Evolutionary conservation across 2,888 invertebrate genomes (phyloP).

Genomic region (Halictus ligatus): DNA sequence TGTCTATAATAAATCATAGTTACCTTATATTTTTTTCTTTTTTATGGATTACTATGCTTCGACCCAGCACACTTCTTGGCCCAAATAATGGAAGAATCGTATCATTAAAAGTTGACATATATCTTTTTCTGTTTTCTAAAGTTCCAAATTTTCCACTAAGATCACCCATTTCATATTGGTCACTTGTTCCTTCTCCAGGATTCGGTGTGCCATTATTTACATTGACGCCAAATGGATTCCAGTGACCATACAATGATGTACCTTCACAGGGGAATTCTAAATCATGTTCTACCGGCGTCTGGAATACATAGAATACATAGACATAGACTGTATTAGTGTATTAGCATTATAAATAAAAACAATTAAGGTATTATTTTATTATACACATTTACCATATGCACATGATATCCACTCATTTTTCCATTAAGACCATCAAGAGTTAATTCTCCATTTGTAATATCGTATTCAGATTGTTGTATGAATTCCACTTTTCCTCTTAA

Average conservation of each 20-base stretch:
- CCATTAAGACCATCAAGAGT: slow-evolving; percentile 89
- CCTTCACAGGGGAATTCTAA: slow-evolving; percentile 95
- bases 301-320: slow-evolving; percentile 59
- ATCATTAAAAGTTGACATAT: slow-evolving; percentile 89
- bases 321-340: background rate
- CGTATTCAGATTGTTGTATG: slow-evolving; percentile 94
- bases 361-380: slow-evolving; percentile 19
- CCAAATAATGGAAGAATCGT: slow-evolving; percentile 93
- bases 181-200: slow-evolving; percentile 89
- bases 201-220: slow-evolving; percentile 86
- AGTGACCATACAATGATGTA: slow-evolving; percentile 93
- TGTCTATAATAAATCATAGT: background rate
- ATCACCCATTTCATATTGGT: slow-evolving; percentile 95
- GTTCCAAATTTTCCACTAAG: slow-evolving; percentile 94
- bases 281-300: slow-evolving; percentile 93
- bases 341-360: slow-evolving; percentile 23
- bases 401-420: slow-evolving; percentile 90
- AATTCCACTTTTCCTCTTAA: slow-evolving; percentile 92
- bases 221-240: slow-evolving; percentile 92
- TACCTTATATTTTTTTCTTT: slow-evolving; percentile 85
- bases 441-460: slow-evolving; percentile 92
- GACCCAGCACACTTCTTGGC: slow-evolving; percentile 91
- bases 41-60: slow-evolving; percentile 94
- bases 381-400: slow-evolving; percentile 89
- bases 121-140: slow-evolving; percentile 88